Percentiles rank a stretch among this genome's conserved stretches.
These are phyloP conservation scores for Pitta sordida DNA, from an alignment of 2,113 vertebrate genomes.

Conservation along the genomic window DNA sequence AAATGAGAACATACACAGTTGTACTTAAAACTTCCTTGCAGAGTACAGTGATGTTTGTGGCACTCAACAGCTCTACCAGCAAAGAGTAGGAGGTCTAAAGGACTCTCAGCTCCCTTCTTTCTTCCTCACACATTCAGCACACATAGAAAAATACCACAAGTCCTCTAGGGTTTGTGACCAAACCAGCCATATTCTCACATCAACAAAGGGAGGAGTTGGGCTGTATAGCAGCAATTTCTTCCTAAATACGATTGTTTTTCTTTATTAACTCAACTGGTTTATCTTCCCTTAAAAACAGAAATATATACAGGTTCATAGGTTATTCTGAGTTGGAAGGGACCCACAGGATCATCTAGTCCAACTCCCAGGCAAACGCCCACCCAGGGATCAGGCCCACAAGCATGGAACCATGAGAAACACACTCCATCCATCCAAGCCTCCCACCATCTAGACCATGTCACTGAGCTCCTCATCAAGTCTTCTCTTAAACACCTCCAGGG, in stretches of 20 bases:
- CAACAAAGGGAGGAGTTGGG: neutral
- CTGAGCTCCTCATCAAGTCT: too few relatives aligned
- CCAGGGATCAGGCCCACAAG: too few relatives aligned
- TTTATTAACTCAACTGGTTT: neutral
- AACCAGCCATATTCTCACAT: neutral
- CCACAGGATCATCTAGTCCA: too few relatives aligned
- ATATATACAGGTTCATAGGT: too few relatives aligned
- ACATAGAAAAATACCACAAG: neutral
- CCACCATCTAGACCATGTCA: too few relatives aligned
- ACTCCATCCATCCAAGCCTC: too few relatives aligned
- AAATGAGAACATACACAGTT: neutral
- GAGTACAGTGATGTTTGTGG: neutral
- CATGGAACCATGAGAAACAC: too few relatives aligned
- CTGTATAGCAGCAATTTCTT: neutral
- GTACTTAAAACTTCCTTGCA: neutral
- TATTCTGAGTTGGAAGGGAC: too few relatives aligned
- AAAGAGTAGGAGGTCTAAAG: neutral
- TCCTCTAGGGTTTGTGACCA: neutral
- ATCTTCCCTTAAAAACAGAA: neutral
- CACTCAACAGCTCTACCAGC: neutral
- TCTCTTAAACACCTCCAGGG: too few relatives aligned
- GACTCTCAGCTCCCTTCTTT: neutral
- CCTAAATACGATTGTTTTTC: neutral
- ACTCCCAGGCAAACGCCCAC: too few relatives aligned
- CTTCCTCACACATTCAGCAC: neutral